Base-by-base conservation (phyloP, 2,113 vertebrate species). In the Vulpes ferrilata region DNA sequence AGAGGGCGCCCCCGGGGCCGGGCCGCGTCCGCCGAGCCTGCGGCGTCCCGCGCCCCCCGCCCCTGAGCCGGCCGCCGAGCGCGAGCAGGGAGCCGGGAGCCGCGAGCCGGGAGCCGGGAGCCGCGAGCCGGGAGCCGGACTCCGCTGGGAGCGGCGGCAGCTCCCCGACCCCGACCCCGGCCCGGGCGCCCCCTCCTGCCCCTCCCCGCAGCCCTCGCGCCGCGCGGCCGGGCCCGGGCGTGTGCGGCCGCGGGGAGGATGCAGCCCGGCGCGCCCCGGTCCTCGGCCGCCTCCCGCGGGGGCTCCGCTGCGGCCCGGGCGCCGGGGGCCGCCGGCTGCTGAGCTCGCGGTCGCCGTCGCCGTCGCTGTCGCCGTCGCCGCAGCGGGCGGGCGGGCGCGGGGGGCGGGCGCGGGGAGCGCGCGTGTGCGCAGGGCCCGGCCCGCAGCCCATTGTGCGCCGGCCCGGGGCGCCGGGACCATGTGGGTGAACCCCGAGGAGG, bases 401-500 rank as follows among this genome's bases (percentile, higher is more conserved):
- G 84, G 81, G 35, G 85, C 69, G 79, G 64, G 69, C 51, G 69
- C 83, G 88, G 88, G 43, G 86, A 11, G 60, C 81, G 88, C 89
- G 85, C 87, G 32, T 3, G 71, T 74, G 96, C 32, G 81, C 97
- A 22, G 79, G 86, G 59, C 43, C 62, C 90, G 88, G 82, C 64
- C 86, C 76, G 65, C 94, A 19, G 94, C 78, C 95, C 94, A 43
- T 96, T 96, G 96, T 97, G 82, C 74, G 93, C 38, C 95, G 90
- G 80, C 96, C 95, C 59, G 83, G 88, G 85, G 94, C 76, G 80
- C 78, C 19, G 92, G 95, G 98, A 98, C 90, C 97, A 99, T 99
- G 99, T 99, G 99, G 99, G 98, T 99, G 98, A 99, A 99, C 98
- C 99, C 99, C 43, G 99, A 99, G 97, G 99, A 99, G 98, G 99